Conservation (phyloP, 2,113 vertebrate genomes). For the Microtus oregoni region DNA sequence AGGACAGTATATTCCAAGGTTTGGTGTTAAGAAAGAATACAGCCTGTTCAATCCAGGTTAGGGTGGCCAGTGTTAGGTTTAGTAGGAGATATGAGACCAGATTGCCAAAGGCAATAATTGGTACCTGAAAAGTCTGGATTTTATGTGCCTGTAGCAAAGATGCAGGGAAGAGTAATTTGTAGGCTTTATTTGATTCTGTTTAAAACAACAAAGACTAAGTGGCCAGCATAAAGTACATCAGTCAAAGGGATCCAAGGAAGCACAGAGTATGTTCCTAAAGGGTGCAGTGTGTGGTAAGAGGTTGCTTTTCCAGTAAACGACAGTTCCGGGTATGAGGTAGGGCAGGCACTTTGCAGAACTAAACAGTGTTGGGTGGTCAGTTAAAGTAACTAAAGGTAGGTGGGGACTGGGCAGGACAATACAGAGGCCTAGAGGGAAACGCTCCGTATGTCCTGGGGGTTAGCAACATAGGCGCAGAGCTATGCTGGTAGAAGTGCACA, state of each 20-base stretch:
- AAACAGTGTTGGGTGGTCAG: neutral
- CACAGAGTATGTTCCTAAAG: slow-evolving; percentile 25
- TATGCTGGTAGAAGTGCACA: neutral
- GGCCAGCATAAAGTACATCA: neutral
- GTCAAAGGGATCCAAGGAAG: slow-evolving; percentile 18
- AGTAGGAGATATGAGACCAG: neutral
- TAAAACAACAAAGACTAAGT: slow-evolving; percentile 20
- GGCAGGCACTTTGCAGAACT: neutral
- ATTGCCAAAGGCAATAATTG: neutral
- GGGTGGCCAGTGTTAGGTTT: neutral
- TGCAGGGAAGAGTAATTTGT: neutral
- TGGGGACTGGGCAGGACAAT: neutral
- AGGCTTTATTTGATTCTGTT: slow-evolving; percentile 4
- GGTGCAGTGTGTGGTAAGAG: neutral
- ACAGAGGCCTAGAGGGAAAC: neutral
- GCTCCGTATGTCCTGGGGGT: neutral
- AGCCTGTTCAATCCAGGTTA: neutral
- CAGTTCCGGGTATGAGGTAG: neutral
- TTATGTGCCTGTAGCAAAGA: neutral
- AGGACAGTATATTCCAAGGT: neutral
- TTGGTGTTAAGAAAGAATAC: neutral
- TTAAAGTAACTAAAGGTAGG: neutral
- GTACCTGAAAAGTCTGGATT: neutral
- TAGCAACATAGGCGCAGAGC: neutral
- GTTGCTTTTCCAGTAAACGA: slow-evolving; percentile 40